Conservation (phyloP, 2,113 vertebrate genomes). For the Dipodomys ordii region DNA sequence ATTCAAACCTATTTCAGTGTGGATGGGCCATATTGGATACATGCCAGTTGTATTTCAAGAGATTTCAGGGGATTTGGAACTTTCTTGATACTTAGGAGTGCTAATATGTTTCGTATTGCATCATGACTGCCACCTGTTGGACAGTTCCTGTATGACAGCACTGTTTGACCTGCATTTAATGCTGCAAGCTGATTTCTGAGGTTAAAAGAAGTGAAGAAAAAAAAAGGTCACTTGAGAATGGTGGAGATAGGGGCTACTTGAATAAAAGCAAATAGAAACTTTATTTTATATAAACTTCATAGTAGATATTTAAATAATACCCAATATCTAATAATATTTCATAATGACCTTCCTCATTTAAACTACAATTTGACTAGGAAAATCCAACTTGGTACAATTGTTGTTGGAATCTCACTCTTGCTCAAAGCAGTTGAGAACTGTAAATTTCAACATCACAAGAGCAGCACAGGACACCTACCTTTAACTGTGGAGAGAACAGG, state of each 20-base stretch:
- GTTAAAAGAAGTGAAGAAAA: not conserved
- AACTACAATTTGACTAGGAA: not conserved
- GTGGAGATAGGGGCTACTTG: not conserved
- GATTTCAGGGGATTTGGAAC: not conserved
- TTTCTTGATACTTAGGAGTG: not conserved
- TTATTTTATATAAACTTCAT: not conserved
- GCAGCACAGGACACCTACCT: not conserved
- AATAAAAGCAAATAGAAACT: not conserved
- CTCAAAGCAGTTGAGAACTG: not conserved
- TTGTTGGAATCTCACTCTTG: not conserved
- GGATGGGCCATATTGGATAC: too few relatives aligned
- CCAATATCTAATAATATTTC: too few relatives aligned
- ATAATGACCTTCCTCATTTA: not conserved
- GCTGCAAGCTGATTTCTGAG: not conserved
- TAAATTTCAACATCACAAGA: not conserved
- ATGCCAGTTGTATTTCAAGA: not conserved
- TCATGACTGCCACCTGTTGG: conserved; percentile 41
- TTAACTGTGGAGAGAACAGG: not conserved
- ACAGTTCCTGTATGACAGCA: not conserved
- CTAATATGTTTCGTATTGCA: not conserved
- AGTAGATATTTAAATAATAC: not conserved
- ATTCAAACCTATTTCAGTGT: too few relatives aligned
- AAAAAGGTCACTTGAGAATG: not conserved
- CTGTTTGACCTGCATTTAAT: not conserved
- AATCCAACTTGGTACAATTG: not conserved